Evolutionary conservation across 2,888 invertebrate genomes (phyloP), one percentile per base, ranked within the genome.

Genomic region (Drosophila mettleri): DNA sequence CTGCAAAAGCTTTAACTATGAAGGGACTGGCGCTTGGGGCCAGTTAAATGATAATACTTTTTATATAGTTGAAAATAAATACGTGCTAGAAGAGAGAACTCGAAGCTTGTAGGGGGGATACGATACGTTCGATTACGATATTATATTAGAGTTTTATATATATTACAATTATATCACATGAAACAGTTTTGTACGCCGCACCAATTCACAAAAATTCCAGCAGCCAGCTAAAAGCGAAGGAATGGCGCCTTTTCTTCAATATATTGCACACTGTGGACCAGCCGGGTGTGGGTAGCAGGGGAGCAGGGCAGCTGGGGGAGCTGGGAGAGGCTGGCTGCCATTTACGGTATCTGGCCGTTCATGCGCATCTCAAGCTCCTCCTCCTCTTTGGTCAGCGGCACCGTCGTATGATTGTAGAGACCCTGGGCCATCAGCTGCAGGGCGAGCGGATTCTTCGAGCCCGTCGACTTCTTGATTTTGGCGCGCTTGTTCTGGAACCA

Each of bases 401-500:
- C 94, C 46, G 96, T 96, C 67, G 95, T 94, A 90, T 98, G 98
- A 92, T 98, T 98, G 93, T 98, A 98, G 27, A 98, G 93, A 0
- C 98, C 98, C 91, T 98, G 98, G 0, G 98, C 98, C 97, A 98
- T 98, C 81, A 98, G 94, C 89, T 98, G 97, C 61, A 97, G 90
- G 0, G 98, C 98, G 59, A 98, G 93, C 0, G 97, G 96, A 92
- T 97, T 97, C 89, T 96, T 95, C 80, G 96, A 95, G 0, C 97
- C 97, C 0, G 95, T 95, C 0, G 97, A 94, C 91, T 98, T 98
- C 94, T 99, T 99, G 92, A 98, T 96, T 93, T 98, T 98, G 73
- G 99, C 99, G 16, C 98, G 94, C 92, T 98, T 98, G 93, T 98
- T 98, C 93, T 98, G 97, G 93, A 98, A 98, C 98, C 98, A 98